Percentiles rank a stretch among this genome's conserved stretches.
These are phyloP conservation scores for Leiothrix lutea DNA, from an alignment of 2,113 vertebrate genomes.

Conservation along the genomic window DNA sequence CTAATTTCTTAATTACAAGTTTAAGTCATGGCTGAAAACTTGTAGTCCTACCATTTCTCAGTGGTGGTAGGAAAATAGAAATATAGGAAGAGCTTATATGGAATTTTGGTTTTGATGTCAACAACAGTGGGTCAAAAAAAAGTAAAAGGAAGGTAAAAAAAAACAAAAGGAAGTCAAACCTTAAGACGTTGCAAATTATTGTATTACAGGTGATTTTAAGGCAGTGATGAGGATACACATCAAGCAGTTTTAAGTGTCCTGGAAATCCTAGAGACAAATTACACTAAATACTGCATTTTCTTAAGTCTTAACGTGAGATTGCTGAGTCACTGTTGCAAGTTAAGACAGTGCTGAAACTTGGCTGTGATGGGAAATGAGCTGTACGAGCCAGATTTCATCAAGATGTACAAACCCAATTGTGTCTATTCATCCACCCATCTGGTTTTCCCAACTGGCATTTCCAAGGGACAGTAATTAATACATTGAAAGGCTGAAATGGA, in stretches of 20 bases:
- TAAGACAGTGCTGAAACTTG: neutral
- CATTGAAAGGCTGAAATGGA: neutral
- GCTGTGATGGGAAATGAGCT: neutral
- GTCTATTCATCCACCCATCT: neutral
- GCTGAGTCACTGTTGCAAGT: constrained; percentile 19
- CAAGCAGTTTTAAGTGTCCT: neutral
- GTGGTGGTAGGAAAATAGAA: neutral
- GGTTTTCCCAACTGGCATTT: neutral
- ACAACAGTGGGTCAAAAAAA: neutral
- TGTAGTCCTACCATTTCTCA: neutral
- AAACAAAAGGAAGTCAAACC: neutral
- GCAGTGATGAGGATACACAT: neutral
- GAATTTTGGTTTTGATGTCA: neutral
- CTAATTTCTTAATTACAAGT: neutral
- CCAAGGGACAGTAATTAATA: neutral
- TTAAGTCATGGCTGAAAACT: neutral
- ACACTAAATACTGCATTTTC: neutral
- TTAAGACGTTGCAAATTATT: neutral
- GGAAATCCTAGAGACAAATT: neutral
- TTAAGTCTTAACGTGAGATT: neutral
- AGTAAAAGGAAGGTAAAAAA: too few relatives aligned
- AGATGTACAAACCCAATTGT: neutral
- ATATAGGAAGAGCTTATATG: neutral
- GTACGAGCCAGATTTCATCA: neutral
- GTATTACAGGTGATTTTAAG: neutral